phyloP scores from a whole-genome alignment of 2,113 vertebrate species.

The Urocolius indicus region DNA sequence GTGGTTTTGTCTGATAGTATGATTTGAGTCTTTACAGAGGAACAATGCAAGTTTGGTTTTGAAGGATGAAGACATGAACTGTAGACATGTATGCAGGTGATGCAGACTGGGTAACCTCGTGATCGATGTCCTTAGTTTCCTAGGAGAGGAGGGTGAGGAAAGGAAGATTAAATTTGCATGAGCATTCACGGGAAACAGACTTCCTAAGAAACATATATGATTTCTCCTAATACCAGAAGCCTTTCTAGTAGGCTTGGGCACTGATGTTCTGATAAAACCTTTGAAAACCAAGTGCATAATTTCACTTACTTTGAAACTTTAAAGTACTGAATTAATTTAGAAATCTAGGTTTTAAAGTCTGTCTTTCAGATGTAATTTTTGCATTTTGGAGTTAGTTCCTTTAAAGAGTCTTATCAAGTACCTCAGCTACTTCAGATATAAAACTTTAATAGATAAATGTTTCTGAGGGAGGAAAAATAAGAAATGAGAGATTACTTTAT shows the following conservation, averaged over 20 bases:
- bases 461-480: not conserved
- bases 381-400: not conserved
- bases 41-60: not conserved
- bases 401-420: not conserved
- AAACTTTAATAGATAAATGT: not conserved
- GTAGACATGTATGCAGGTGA: not conserved
- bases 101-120: not conserved
- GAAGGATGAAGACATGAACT: not conserved
- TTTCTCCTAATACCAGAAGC: not conserved
- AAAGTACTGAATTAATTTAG: not conserved
- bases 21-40: not conserved
- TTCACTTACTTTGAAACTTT: not conserved
- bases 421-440: not conserved
- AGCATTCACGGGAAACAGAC: rapidly evolving
- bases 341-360: not conserved
- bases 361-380: not conserved
- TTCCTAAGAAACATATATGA: not conserved
- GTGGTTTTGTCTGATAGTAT: not conserved
- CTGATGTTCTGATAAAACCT: not conserved
- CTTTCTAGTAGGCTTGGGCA: not conserved
- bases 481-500: not conserved
- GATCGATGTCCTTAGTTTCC: not conserved
- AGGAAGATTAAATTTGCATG: not conserved
- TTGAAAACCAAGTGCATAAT: not conserved
- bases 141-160: not conserved